Base-by-base conservation (phyloP, 2,888 invertebrate genomes). In the Galeruca laticollis region DNA sequence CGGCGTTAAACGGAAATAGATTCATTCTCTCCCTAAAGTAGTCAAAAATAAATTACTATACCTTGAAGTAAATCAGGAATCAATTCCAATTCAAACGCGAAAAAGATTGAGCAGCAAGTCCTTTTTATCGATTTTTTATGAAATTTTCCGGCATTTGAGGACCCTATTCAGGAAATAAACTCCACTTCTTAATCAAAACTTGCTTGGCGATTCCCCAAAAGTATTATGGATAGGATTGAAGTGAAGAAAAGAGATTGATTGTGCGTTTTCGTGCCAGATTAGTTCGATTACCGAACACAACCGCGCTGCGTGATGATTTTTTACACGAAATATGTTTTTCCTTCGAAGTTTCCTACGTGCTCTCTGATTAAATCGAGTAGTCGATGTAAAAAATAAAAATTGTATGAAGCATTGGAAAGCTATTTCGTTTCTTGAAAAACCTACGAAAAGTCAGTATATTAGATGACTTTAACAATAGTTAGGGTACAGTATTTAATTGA, bases 161-260 rank as follows among this genome's bases (percentile, higher is more conserved):
- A 18, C 52, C 62, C 51, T 37, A 62, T 62, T 52, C 52, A 51
- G 62, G 52, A 62, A 62, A 61, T 61, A 61, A 26, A 61, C 49
- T 62, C 33, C 37, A 62, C 37, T 62, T 62, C 62, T 62, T 62
- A 62, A 62, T 62, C 62, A 51, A 62, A 62, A 62, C 51, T 62
- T 52, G 37, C 35, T 37, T 20, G 52, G 62, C 35, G 52, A 33
- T 62, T 62, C 37, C n/a, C 26, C 62, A 52, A 52, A 52, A 62
- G 52, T 52, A 35, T 52, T 52, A 52, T 33, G 61, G 61, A 60
- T 35, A 52, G 54, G 31, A 31, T 54, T 54, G 26, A 10, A 54
- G 54, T 54, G 8, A 26, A 54, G 49, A 52, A 62, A 62, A 62
- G 49, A 62, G 62, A 62, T 62, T 62, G 62, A 62, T 62, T 62